Evolutionary conservation across 1,140 invertebrate genomes (phyloP).

Genomic region (Hycleus cichorii): DNA sequence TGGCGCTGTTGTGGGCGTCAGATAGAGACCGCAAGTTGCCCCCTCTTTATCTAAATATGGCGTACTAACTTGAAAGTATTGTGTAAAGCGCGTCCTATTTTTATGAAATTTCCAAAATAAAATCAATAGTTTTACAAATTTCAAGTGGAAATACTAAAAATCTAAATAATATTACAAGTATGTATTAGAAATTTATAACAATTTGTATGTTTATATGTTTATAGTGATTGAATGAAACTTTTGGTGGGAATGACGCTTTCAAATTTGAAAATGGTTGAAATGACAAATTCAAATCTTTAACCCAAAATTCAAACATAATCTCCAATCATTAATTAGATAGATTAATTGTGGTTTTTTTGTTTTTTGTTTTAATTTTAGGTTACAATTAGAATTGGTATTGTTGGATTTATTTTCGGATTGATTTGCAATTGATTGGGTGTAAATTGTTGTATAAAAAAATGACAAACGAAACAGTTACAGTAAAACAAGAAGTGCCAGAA

Average conservation of each 20-base stretch:
- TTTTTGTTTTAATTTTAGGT: too few relatives aligned
- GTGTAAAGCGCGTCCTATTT: constrained; percentile 18
- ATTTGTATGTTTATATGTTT: background rate
- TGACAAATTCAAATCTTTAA: constrained; percentile 36
- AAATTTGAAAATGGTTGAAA: constrained; percentile 38
- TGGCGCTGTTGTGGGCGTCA: too few relatives aligned
- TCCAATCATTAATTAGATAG: background rate
- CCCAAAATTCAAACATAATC: background rate
- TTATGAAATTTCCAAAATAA: too few relatives aligned
- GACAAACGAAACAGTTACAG: constrained; percentile 38
- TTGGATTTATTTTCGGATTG: too few relatives aligned
- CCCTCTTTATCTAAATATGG: constrained; percentile 52
- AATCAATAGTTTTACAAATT: too few relatives aligned
- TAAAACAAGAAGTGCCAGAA: constrained; percentile 57
- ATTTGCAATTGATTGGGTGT: too few relatives aligned
- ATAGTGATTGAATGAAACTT: constrained; percentile 1
- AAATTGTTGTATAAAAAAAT: constrained; percentile 32
- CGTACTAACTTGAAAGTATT: constrained; percentile 69
- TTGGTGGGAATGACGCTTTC: constrained; percentile 28
- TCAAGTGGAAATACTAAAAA: too few relatives aligned
- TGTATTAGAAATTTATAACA: too few relatives aligned
- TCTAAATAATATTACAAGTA: too few relatives aligned
- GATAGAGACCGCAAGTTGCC: background rate
- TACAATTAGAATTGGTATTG: too few relatives aligned
- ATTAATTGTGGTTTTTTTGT: too few relatives aligned